Evolutionary conservation across 2,888 invertebrate species (phyloP).

Genomic region (Nudaria mundana): DNA sequence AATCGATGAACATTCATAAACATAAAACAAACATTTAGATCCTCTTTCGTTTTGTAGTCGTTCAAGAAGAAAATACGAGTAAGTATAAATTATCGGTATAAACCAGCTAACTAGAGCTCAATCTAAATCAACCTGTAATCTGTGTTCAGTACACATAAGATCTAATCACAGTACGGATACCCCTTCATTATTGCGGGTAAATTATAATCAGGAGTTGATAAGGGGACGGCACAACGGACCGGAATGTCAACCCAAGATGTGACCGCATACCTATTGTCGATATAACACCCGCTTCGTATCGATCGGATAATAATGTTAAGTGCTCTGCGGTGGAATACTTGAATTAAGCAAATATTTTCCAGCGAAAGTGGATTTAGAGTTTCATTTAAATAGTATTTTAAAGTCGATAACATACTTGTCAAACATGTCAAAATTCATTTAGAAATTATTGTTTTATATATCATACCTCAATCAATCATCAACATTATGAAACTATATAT

Average conservation of each 20-base stretch:
- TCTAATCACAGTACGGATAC: conserved; percentile 14
- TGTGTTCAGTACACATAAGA: conserved; percentile 10
- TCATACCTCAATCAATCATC: too few relatives aligned
- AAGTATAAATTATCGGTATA: too few relatives aligned
- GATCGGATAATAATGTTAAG: conserved; percentile 24
- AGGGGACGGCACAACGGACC: conserved; percentile 20
- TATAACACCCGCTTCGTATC: conserved; percentile 25
- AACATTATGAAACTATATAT: too few relatives aligned
- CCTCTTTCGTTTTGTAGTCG: too few relatives aligned
- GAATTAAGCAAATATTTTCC: conserved; percentile 12
- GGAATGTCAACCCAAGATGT: conserved; percentile 29
- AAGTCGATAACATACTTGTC: too few relatives aligned
- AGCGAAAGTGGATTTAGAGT: conserved; percentile 1
- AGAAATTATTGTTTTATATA: too few relatives aligned
- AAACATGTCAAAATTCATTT: too few relatives aligned
- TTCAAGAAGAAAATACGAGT: too few relatives aligned
- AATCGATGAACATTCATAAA: not conserved
- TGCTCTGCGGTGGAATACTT: conserved; percentile 18
- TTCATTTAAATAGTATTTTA: too few relatives aligned
- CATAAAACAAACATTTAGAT: too few relatives aligned
- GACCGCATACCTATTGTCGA: conserved; percentile 25
- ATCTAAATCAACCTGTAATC: conserved; percentile 9
- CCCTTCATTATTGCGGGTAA: conserved; percentile 16
- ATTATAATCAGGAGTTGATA: conserved; percentile 23
- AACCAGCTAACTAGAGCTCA: conserved; percentile 6